phyloP scores from a whole-genome alignment of 2,888 invertebrate genomes.

The Drosophila meridiana region DNA sequence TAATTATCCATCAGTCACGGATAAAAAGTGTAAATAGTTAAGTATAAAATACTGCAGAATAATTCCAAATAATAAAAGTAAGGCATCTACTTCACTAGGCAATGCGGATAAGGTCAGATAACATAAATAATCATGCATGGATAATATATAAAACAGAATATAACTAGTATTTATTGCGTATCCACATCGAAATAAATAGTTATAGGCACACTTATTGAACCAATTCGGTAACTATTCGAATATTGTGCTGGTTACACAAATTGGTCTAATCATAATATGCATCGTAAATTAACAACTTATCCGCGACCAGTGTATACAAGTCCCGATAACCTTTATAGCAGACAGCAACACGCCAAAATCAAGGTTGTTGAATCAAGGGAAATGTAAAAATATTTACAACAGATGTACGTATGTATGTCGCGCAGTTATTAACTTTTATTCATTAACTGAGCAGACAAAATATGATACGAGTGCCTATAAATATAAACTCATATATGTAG shows the following conservation, averaged over 20 bases:
- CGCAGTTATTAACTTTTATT: constrained; percentile 66
- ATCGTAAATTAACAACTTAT: constrained; percentile 55
- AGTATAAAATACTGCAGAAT: neutral
- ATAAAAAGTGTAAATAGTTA: neutral
- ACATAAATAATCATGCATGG: neutral
- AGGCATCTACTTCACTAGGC: neutral
- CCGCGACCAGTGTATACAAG: constrained; percentile 35
- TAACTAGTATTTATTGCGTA: neutral
- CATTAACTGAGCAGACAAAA: constrained; percentile 48
- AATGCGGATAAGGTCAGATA: neutral
- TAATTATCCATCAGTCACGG: neutral
- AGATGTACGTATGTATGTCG: constrained; percentile 32
- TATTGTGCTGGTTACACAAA: constrained; percentile 4
- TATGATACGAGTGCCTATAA: constrained; percentile 18
- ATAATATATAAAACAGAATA: neutral
- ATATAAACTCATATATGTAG: neutral
- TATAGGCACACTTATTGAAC: constrained; percentile 21
- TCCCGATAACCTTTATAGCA: constrained; percentile 56
- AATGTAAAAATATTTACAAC: constrained; percentile 66
- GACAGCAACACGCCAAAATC: constrained; percentile 40
- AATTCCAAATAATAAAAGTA: neutral
- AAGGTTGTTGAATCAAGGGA: constrained; percentile 65
- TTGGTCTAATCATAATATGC: constrained; percentile 30
- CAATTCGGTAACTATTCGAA: neutral
- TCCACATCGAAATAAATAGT: neutral